phyloP scores from a whole-genome alignment of 2,888 invertebrate species.

The Melitaea athalia region DNA sequence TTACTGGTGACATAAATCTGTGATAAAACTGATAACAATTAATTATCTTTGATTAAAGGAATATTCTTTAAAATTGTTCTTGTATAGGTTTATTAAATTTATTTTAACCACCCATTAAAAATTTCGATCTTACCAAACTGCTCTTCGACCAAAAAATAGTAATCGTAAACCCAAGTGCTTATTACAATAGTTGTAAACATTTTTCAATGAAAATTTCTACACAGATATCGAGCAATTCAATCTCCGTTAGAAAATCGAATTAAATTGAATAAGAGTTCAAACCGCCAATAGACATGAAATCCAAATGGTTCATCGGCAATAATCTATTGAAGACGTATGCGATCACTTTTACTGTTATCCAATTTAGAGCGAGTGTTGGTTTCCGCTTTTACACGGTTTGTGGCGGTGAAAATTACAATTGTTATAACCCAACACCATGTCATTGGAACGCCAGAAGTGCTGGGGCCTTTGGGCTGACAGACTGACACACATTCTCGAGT shows the following conservation, averaged over 20 bases:
- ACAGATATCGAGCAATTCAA: constrained; percentile 19
- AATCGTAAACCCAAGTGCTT: neutral
- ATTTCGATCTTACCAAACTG: neutral
- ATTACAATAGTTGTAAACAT: neutral
- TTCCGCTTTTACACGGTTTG: constrained; percentile 81
- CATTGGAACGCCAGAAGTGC: constrained; percentile 61
- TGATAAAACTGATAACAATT: neutral
- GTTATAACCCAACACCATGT: constrained; percentile 66
- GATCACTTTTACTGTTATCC: constrained; percentile 82
- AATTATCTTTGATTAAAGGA: neutral
- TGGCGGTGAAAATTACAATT: constrained; percentile 69
- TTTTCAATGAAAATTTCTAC: constrained; percentile 18
- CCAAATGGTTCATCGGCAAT: constrained; percentile 54
- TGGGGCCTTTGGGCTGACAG: constrained; percentile 60
- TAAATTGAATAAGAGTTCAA: constrained; percentile 58
- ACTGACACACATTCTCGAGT: constrained; percentile 66
- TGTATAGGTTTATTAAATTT: too few species aligned
- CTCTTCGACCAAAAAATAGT: too few species aligned
- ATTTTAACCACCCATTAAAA: too few species aligned
- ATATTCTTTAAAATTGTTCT: neutral
- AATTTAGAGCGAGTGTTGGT: constrained; percentile 77
- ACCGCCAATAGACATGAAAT: constrained; percentile 69
- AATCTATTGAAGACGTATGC: constrained; percentile 75
- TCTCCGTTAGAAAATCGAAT: constrained; percentile 44
- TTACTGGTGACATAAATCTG: neutral